Conservation (phyloP, 2,888 invertebrate species). For the Morpho deidamia region DNA sequence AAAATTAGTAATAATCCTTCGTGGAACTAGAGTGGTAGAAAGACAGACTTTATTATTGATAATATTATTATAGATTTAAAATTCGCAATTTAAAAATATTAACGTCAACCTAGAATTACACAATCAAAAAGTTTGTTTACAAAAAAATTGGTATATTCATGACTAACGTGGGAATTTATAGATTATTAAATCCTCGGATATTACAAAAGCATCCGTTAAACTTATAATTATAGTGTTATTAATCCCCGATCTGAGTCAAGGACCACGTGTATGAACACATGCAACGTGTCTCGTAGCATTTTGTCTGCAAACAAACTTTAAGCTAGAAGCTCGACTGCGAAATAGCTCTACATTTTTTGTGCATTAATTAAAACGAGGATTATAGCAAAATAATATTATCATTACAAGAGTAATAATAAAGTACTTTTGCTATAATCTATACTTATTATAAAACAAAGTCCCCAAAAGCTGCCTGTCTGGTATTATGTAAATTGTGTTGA, state of each 20-base stretch:
- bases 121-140: neutral
- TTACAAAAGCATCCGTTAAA: conserved; percentile 10
- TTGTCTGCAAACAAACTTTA: neutral
- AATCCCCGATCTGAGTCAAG: conserved; percentile 2
- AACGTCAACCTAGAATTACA: too few relatives aligned
- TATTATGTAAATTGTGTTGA: too few relatives aligned
- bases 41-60: neutral
- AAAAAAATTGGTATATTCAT: neutral
- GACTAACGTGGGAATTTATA: neutral
- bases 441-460: too few relatives aligned
- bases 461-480: too few relatives aligned
- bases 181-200: conserved; percentile 3
- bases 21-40: too few relatives aligned
- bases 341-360: neutral
- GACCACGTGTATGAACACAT: neutral
- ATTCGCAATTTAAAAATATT: too few relatives aligned
- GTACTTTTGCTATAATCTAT: too few relatives aligned
- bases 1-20: too few relatives aligned
- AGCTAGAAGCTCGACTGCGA: neutral
- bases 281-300: neutral
- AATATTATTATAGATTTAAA: neutral
- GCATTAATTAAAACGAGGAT: too few relatives aligned
- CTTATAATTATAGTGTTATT: conserved; percentile 7
- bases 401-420: too few relatives aligned
- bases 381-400: too few relatives aligned